A percentile compares a stretch with the other conserved stretches of the same genome.
phyloP scores from a whole-genome alignment of 37 sponge, comb jelly and placozoan species.

The Beroe forskalii region DNA sequence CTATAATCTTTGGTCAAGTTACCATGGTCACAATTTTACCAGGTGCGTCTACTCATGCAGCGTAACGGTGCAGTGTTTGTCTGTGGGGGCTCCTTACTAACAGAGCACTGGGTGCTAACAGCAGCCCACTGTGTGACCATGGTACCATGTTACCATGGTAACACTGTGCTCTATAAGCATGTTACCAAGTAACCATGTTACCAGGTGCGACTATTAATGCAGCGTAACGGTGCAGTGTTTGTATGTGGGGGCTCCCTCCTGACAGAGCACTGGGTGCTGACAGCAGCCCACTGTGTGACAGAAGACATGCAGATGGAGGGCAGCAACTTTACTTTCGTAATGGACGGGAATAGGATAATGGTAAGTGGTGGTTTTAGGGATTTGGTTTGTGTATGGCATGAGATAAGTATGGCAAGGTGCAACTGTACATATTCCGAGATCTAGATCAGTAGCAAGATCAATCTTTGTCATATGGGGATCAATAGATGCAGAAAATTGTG shows the following conservation, averaged over 20 bases:
- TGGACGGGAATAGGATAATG: background rate
- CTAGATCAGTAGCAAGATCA: too few relatives aligned
- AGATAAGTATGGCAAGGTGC: too few relatives aligned
- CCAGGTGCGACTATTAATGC: background rate
- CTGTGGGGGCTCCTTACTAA: constrained; percentile 33
- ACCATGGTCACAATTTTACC: too few relatives aligned
- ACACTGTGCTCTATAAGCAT: too few relatives aligned
- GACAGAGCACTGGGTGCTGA: constrained; percentile 44
- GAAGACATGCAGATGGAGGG: background rate
- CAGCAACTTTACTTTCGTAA: background rate
- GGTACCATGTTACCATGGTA: too few relatives aligned
- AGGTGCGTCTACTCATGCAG: background rate
- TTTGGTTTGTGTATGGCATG: too few relatives aligned
- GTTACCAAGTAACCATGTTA: too few relatives aligned
- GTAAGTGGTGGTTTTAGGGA: too few relatives aligned
- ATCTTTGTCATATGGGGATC: too few relatives aligned
- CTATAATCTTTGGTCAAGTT: too few relatives aligned
- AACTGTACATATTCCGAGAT: too few relatives aligned
- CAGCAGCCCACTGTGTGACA: constrained; percentile 41
- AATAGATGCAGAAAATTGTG: too few relatives aligned
- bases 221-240: background rate
- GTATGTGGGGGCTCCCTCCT: constrained; percentile 43
- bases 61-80: background rate
- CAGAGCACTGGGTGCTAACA: constrained; percentile 51
- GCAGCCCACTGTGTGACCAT: constrained; percentile 33